Evolutionary conservation across 2,888 invertebrate genomes (phyloP).

Genomic region (Keiferia lycopersicella): DNA sequence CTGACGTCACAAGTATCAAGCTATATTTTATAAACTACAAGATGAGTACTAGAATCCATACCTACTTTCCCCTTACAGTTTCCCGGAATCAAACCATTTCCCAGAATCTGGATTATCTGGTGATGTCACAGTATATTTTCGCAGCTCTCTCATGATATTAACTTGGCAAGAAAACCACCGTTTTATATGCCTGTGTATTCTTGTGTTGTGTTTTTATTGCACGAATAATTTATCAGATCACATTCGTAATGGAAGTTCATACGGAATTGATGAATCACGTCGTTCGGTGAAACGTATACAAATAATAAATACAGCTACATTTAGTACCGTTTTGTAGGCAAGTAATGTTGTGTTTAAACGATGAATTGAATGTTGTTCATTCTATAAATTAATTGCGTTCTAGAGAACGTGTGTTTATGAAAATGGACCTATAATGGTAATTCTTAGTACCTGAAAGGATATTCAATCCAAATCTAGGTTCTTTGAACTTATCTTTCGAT

Average conservation of each 20-base stretch:
- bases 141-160: constrained; percentile 40
- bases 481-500: too few species aligned
- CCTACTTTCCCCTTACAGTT: neutral
- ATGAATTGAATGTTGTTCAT: neutral
- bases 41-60: too few species aligned
- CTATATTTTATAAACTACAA: too few species aligned
- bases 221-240: constrained; percentile 11
- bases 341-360: neutral
- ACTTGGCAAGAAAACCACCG: constrained; percentile 35
- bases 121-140: constrained; percentile 54
- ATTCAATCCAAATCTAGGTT: too few species aligned
- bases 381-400: too few species aligned
- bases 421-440: too few species aligned
- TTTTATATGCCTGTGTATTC: constrained; percentile 23
- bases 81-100: neutral
- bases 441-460: too few species aligned
- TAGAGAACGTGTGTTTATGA: neutral
- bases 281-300: constrained; percentile 8
- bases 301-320: neutral
- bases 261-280: constrained; percentile 17
- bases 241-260: neutral
- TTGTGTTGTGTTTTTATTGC: constrained; percentile 33
- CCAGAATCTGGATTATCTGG: constrained; percentile 16
- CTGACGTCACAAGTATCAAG: too few species aligned
- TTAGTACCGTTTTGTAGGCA: neutral